These are phyloP conservation scores for Eupeodes latifasciatus DNA, from an alignment of 2,888 invertebrate genomes.

Conservation along the genomic window DNA sequence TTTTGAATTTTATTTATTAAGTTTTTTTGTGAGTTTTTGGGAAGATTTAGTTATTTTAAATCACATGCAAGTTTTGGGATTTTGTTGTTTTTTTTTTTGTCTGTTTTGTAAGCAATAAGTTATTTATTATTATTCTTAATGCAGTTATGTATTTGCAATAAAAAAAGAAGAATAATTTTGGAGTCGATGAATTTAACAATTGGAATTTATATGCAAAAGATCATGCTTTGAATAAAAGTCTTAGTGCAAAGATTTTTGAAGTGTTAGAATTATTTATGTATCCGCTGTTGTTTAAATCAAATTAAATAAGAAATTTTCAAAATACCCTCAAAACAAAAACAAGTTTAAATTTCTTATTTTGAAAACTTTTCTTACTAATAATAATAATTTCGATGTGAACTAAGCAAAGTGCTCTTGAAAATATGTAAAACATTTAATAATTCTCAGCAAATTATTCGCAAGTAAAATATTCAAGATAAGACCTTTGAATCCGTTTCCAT, in stretches of 20 bases:
- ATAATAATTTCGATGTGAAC: too few species aligned
- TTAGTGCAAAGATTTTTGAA: background rate
- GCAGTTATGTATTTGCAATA: background rate
- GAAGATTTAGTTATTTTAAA: constrained; percentile 69
- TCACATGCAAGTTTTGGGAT: constrained; percentile 45
- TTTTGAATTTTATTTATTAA: background rate
- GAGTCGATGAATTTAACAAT: constrained; percentile 23
- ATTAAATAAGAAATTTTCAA: too few species aligned
- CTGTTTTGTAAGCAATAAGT: background rate
- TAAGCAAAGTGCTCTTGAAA: too few species aligned
- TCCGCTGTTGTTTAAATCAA: background rate
- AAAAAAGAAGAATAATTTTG: too few species aligned
- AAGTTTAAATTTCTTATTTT: too few species aligned
- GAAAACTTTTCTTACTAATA: too few species aligned
- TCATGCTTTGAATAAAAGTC: background rate
- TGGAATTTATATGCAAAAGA: background rate
- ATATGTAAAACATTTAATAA: too few species aligned
- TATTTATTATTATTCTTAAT: constrained; percentile 62
- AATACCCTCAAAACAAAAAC: too few species aligned
- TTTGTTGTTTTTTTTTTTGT: constrained; percentile 14
- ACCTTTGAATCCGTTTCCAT: too few species aligned
- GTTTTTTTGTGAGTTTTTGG: constrained; percentile 1
- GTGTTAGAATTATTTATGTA: constrained; percentile 22
- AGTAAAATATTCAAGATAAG: too few species aligned
- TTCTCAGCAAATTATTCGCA: too few species aligned